phyloP scores from a whole-genome alignment of 2,113 vertebrate genomes.

The Microcebus griseorufus region DNA sequence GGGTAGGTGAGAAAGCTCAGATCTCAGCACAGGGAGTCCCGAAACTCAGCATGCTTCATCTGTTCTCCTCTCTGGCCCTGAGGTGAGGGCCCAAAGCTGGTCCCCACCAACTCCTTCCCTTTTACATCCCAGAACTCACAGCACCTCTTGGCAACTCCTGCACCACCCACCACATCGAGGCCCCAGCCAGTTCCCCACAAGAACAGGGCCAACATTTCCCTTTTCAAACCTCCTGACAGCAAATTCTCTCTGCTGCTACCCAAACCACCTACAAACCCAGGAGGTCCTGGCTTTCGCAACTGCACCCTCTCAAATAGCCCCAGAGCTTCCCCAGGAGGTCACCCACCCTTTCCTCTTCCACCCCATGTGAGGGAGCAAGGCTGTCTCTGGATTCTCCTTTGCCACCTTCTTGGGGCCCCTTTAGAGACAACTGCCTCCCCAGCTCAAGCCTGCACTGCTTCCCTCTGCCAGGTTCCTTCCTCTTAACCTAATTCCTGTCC shows the following conservation, averaged over 20 bases:
- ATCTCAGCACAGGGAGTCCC: background rate
- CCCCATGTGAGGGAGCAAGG: too few relatives aligned
- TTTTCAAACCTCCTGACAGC: background rate
- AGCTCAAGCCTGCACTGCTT: background rate
- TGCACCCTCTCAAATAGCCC: background rate
- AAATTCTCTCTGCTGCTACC: background rate
- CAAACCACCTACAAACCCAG: background rate
- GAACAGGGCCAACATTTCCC: background rate
- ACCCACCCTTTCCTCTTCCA: background rate
- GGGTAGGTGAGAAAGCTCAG: background rate
- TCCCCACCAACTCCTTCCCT: background rate
- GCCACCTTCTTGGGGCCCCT: background rate
- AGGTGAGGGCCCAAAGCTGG: background rate
- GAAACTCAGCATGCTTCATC: too few relatives aligned
- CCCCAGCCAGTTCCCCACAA: background rate
- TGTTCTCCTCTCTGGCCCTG: background rate
- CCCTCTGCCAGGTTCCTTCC: background rate
- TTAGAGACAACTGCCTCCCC: fast-evolving
- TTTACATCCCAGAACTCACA: background rate
- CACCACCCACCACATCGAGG: background rate
- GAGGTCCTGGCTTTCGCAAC: background rate
- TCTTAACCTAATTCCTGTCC: background rate
- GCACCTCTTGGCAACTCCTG: background rate
- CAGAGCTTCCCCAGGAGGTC: background rate
- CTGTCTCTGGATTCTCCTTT: background rate